Percentiles rank a stretch among this genome's conserved stretches.
These are phyloP conservation scores for Tachina lurida DNA, from an alignment of 2,888 invertebrate genomes.

Conservation along the genomic window DNA sequence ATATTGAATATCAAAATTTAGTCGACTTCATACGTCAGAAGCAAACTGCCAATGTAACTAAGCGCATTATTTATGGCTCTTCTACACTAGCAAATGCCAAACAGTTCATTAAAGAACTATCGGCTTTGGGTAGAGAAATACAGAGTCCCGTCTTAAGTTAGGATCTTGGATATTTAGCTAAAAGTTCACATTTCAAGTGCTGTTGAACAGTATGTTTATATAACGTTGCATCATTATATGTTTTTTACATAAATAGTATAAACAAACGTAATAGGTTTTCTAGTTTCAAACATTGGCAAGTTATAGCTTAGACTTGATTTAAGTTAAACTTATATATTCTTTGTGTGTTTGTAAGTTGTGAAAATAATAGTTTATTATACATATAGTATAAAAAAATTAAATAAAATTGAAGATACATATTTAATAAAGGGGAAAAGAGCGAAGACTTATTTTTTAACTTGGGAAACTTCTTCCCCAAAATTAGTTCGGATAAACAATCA, in stretches of 20 bases:
- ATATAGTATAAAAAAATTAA: neutral
- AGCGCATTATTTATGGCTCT: conserved; percentile 96
- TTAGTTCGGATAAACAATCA: too few species aligned
- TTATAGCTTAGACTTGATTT: conserved; percentile 19
- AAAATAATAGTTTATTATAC: conserved; percentile 8
- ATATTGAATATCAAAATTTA: conserved; percentile 99
- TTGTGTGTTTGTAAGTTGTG: conserved; percentile 19
- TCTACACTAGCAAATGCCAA: conserved; percentile 96
- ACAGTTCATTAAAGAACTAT: conserved; percentile 96
- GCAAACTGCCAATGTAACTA: conserved; percentile 86
- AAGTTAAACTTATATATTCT: conserved; percentile 20
- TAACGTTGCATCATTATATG: neutral
- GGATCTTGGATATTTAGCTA: conserved; percentile 72
- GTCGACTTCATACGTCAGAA: conserved; percentile 96
- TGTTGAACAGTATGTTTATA: conserved; percentile 66
- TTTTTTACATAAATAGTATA: neutral
- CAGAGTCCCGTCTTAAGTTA: conserved; percentile 81
- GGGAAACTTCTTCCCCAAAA: neutral
- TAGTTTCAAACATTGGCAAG: conserved; percentile 13
- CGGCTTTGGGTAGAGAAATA: conserved; percentile 90
- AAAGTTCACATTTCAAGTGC: conserved; percentile 69
- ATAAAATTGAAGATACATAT: conserved; percentile 4
- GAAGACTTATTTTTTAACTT: neutral
- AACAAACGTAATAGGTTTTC: neutral
- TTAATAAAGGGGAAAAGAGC: neutral